Conservation (phyloP, 2,113 vertebrate species). For the Polypterus senegalus region DNA sequence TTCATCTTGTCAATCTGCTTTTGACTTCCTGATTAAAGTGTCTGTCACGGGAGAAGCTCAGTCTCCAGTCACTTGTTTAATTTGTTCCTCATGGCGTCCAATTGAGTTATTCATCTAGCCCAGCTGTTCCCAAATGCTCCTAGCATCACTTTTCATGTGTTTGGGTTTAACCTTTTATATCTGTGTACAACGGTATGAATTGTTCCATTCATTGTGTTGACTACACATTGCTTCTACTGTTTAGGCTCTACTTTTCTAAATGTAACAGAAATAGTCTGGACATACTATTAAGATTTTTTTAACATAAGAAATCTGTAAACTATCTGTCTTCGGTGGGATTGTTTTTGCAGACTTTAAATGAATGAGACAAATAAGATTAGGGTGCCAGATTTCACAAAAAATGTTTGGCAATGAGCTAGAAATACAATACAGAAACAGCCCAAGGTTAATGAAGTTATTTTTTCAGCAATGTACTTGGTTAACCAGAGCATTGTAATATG, state of each 20-base stretch:
- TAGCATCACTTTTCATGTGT: conserved; percentile 56
- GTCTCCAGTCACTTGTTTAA: conserved; percentile 66
- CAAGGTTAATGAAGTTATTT: too few species aligned
- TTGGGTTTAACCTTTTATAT: conserved; percentile 67
- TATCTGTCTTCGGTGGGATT: neutral
- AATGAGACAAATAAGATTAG: neutral
- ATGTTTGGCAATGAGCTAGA: too few species aligned
- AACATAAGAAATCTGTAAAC: neutral
- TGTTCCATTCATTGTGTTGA: conserved; percentile 54
- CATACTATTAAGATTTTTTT: neutral
- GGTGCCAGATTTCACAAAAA: too few species aligned
- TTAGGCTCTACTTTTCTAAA: conserved; percentile 32
- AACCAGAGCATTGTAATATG: too few species aligned
- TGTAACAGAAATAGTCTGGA: conserved; percentile 23
- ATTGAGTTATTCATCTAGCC: conserved; percentile 66
- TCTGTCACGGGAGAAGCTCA: conserved; percentile 61
- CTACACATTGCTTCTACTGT: conserved; percentile 37
- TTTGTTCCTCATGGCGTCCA: conserved; percentile 71
- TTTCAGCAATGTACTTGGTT: too few species aligned
- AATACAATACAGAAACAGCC: too few species aligned
- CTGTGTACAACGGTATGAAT: conserved; percentile 52
- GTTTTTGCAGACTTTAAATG: neutral
- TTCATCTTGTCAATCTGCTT: conserved; percentile 76
- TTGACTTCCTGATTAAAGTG: conserved; percentile 77
- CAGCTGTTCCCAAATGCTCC: conserved; percentile 69